These are phyloP conservation scores for Sylvia atricapilla DNA, from an alignment of 2,113 vertebrate genomes.

Conservation along the genomic window DNA sequence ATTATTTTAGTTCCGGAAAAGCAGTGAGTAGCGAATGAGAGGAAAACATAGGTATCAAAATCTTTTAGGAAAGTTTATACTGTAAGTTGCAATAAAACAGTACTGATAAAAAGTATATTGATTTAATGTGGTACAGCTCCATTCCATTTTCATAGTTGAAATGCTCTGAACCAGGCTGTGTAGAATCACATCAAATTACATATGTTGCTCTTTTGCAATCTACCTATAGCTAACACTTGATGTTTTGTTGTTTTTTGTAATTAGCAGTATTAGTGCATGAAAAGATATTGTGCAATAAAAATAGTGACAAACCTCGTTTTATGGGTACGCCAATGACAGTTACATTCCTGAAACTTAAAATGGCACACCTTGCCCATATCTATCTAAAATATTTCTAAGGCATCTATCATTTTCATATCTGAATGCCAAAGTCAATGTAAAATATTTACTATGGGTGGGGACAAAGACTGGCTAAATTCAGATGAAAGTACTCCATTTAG, in stretches of 20 bases:
- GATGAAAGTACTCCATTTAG: not conserved
- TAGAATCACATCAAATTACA: not conserved
- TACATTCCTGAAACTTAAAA: conserved; percentile 26
- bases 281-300: conserved; percentile 8
- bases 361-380: not conserved
- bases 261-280: not conserved
- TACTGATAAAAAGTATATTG: not conserved
- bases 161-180: not conserved
- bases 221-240: not conserved
- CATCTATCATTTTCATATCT: not conserved
- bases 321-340: not conserved
- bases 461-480: not conserved
- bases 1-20: not conserved
- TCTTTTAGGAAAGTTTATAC: not conserved
- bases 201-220: not conserved
- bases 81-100: not conserved
- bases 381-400: conserved; percentile 23
- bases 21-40: not conserved
- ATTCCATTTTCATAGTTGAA: not conserved
- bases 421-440: conserved; percentile 37
- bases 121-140: not conserved
- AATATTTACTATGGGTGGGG: conserved; percentile 45
- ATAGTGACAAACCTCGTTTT: not conserved
- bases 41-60: not conserved
- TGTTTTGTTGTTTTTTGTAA: not conserved